Percentiles rank a stretch among this genome's conserved stretches.
phyloP scores from a whole-genome alignment of 2,797 vertebrate species.

The Lepus townsendii region DNA sequence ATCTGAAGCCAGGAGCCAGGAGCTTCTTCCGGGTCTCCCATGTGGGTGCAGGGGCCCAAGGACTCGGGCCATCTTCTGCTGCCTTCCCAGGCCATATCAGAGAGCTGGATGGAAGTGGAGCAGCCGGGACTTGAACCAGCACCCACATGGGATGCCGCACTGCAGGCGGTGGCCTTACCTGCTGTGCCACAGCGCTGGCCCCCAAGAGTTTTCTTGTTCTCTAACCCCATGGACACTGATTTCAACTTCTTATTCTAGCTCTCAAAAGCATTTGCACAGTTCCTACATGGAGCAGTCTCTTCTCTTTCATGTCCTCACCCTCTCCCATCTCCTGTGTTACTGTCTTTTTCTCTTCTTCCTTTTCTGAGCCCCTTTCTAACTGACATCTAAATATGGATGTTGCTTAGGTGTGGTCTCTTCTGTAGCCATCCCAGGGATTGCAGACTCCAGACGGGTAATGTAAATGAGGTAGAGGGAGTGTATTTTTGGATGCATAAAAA shows the following conservation, averaged over 20 bases:
- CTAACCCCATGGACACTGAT: not conserved
- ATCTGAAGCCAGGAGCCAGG: too few species aligned
- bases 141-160: too few species aligned
- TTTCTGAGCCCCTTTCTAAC: not conserved
- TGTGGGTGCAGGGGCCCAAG: too few species aligned
- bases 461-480: not conserved
- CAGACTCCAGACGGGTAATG: not conserved
- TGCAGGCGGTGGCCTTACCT: too few species aligned
- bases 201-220: conserved; percentile 21
- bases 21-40: too few species aligned
- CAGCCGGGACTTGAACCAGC: too few species aligned
- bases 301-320: not conserved
- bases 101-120: too few species aligned
- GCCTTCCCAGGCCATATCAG: too few species aligned
- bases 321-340: not conserved
- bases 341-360: not conserved
- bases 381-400: not conserved
- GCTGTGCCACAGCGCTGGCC: too few species aligned
- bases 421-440: not conserved
- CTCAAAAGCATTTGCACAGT: not conserved
- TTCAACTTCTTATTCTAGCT: not conserved
- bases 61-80: too few species aligned
- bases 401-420: not conserved
- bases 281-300: not conserved
- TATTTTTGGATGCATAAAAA: conserved; percentile 6